Evolutionary conservation across 2,113 vertebrate species (phyloP), one percentile per base, ranked within the genome.

Genomic region (Mesembrinibis cayennensis): DNA sequence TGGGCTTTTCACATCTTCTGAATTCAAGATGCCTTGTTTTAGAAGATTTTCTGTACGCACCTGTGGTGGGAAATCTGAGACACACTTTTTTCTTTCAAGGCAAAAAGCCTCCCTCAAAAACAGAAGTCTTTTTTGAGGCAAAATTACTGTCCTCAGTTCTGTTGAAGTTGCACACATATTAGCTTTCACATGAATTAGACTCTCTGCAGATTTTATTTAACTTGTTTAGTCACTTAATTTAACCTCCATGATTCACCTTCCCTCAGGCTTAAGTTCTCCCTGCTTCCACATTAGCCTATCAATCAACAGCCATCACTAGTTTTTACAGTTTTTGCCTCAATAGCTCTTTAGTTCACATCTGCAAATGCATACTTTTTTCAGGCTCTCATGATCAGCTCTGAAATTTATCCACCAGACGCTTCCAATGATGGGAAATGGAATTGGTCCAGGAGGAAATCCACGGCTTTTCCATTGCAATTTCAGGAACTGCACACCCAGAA

Each of bases 401-500:
- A 96, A 97, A 10, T 89, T 94, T 63, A 91, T 72, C 72, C 53
- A 5, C 94, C 95, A 97, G 2, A 94, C 0, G 32, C 77, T 95
- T 82, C 97, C 97, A 83, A 95, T 23, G 17, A 97, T 45, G 55
- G 97, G 96, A 56, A 97, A 81, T 8, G 93, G 92, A 10, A 17
- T 82, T 1, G 94, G 94, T 80, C 96, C 97, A 73, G 96, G 95
- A 87, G 95, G 92, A 79, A 96, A 94, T 58, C 80, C 84, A 84
- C 73, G 72, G 42, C 53, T 92, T 87, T 87, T 82, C 97, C 96
- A 96, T 56, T 91, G 92, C 72, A 96, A 53, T 63, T 87, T 92
- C 79, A 97, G 52, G 83, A 97, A 96, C 73, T 95, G 89, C 0
- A 7, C 66, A 65, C 52, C 40, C 72, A 96, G 55, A 56, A 96